Percentiles rank a stretch among this genome's conserved stretches.
These are phyloP conservation scores for Eonycteris spelaea DNA, from an alignment of 2,113 vertebrate species.

Conservation along the genomic window DNA sequence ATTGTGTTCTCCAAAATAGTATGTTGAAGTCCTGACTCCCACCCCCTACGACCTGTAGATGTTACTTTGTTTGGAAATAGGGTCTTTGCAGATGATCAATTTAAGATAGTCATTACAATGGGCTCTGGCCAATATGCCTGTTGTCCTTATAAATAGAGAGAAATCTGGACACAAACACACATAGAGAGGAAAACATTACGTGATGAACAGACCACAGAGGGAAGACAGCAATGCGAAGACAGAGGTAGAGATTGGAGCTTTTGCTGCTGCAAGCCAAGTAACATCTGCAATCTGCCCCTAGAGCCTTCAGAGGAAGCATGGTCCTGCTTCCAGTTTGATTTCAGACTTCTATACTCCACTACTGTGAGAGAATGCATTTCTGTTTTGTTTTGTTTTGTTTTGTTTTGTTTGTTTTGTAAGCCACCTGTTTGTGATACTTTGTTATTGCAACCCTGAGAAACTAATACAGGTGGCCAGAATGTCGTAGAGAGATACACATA, in stretches of 20 bases:
- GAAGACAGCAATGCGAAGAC: background rate
- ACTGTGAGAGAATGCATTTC: background rate
- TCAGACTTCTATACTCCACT: too few species aligned
- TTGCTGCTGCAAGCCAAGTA: too few species aligned
- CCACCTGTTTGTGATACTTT: background rate
- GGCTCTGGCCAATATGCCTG: background rate
- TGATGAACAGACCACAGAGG: background rate
- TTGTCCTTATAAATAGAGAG: background rate
- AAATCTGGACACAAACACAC: background rate
- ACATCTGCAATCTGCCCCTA: background rate
- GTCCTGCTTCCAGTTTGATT: too few species aligned
- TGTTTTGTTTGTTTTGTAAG: background rate
- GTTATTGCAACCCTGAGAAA: background rate
- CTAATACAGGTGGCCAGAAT: background rate
- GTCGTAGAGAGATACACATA: background rate
- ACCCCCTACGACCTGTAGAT: background rate
- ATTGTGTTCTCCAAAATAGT: background rate
- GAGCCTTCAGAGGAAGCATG: background rate
- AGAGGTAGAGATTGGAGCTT: background rate
- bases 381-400: background rate
- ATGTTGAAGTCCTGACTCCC: background rate
- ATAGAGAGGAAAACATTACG: accelerated
- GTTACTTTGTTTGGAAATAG: background rate
- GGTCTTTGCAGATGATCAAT: background rate
- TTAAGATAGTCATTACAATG: background rate